phyloP scores from a whole-genome alignment of 2,797 vertebrate species.

The Lutjanus campechanus region DNA sequence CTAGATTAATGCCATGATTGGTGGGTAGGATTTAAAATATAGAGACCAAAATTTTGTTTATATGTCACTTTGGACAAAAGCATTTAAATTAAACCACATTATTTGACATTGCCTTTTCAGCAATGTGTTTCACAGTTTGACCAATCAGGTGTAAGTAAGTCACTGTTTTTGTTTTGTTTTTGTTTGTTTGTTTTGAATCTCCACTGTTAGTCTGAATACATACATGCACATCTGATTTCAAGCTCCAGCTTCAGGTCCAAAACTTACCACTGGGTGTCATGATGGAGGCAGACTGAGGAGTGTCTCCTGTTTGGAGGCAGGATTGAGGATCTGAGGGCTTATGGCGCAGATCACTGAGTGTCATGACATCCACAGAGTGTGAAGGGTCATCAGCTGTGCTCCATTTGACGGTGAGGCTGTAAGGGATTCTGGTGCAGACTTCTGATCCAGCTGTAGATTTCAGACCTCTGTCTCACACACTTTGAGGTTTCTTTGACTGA shows the following conservation, averaged over 20 bases:
- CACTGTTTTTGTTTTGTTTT: too few species aligned
- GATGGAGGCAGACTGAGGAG: conserved; percentile 67
- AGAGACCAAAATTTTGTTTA: neutral
- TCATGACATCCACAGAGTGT: conserved; percentile 36
- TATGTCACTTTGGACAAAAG: neutral
- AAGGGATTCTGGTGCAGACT: conserved; percentile 15
- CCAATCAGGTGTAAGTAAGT: too few species aligned
- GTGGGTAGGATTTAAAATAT: neutral
- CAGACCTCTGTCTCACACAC: neutral
- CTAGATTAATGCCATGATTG: neutral
- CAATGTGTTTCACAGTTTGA: too few species aligned
- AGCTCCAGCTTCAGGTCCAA: neutral
- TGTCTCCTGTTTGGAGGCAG: conserved; percentile 81
- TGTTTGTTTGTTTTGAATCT: too few species aligned
- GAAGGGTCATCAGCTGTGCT: conserved; percentile 28
- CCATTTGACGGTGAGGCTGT: conserved; percentile 32
- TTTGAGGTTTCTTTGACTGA: conserved; percentile 7
- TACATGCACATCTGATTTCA: neutral
- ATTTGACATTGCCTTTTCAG: too few species aligned
- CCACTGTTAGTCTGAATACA: too few species aligned
- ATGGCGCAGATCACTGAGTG: conserved; percentile 66
- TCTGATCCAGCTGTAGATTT: conserved; percentile 21
- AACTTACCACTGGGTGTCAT: conserved; percentile 76
- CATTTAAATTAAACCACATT: neutral
- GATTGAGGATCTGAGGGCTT: conserved; percentile 79